phyloP scores from a whole-genome alignment of 2,888 invertebrate genomes.

The Latrodectus hesperus region DNA sequence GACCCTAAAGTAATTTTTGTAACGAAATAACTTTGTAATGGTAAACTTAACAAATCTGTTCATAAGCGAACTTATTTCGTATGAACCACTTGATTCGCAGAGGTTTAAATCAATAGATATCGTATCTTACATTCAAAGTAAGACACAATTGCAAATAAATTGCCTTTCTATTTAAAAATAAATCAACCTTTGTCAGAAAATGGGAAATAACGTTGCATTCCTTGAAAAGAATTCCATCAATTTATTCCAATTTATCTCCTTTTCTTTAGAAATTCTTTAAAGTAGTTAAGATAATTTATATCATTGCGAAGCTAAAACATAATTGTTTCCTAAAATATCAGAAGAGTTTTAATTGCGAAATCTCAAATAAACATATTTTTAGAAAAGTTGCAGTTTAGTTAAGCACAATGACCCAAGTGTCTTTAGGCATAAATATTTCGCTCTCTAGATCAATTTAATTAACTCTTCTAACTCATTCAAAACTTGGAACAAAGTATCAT shows the following conservation, averaged over 20 bases:
- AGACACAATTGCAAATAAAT: too few species aligned
- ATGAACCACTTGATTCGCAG: too few species aligned
- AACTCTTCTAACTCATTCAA: not conserved
- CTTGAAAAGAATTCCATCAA: not conserved
- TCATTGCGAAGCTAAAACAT: not conserved
- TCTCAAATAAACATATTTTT: not conserved
- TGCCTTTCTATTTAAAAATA: too few species aligned
- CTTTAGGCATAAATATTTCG: not conserved
- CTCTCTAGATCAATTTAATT: not conserved
- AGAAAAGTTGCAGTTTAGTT: conserved; percentile 1
- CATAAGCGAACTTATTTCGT: too few species aligned
- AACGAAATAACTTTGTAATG: too few species aligned
- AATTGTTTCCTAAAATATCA: not conserved
- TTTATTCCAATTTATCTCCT: not conserved
- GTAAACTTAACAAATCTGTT: too few species aligned
- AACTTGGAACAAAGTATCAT: not conserved
- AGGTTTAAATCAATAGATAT: too few species aligned
- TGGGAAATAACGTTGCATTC: too few species aligned
- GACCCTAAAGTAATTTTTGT: too few species aligned
- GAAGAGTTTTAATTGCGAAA: not conserved
- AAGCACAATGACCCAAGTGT: not conserved
- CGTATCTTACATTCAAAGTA: too few species aligned
- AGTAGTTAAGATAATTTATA: not conserved
- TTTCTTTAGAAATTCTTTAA: not conserved
- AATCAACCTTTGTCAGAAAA: too few species aligned